Conservation (phyloP, 2,888 invertebrate species). For the Neoaliturus tenellus region DNA sequence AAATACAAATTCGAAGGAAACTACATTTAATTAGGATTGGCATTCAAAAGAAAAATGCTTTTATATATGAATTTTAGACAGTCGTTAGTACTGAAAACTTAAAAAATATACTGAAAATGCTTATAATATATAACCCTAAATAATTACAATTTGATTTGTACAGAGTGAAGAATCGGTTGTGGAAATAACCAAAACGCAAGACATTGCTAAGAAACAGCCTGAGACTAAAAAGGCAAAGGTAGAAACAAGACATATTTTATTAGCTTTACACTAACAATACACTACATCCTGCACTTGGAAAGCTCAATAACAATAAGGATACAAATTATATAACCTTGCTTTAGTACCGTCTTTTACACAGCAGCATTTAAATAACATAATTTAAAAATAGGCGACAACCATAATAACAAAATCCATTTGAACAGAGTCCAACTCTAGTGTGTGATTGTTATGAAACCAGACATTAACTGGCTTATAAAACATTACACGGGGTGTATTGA, state of each 20-base stretch:
- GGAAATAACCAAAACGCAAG: slow-evolving; percentile 54
- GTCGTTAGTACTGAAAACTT: neutral
- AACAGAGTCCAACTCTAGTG: slow-evolving; percentile 6
- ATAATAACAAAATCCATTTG: slow-evolving; percentile 27
- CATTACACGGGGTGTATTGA: neutral
- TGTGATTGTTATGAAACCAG: slow-evolving; percentile 1
- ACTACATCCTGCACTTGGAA: neutral
- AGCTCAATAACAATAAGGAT: neutral
- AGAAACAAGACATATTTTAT: neutral
- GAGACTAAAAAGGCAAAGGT: slow-evolving; percentile 16
- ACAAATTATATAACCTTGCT: neutral
- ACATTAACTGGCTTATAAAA: neutral
- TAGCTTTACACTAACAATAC: neutral
- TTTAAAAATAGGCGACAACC: slow-evolving; percentile 9
- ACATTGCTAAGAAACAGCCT: slow-evolving; percentile 38
- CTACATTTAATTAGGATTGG: no score
- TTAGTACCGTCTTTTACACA: neutral
- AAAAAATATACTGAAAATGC: no score
- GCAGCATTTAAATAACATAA: neutral
- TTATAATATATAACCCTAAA: no score
- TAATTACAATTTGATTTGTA: slow-evolving; percentile 8
- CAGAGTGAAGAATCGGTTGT: slow-evolving; percentile 54
- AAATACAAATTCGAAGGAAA: no score
- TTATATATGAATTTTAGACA: neutral
- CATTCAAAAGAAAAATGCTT: no score